These are phyloP conservation scores for Melipona beecheii DNA, from an alignment of 2,888 invertebrate genomes.

Conservation along the genomic window DNA sequence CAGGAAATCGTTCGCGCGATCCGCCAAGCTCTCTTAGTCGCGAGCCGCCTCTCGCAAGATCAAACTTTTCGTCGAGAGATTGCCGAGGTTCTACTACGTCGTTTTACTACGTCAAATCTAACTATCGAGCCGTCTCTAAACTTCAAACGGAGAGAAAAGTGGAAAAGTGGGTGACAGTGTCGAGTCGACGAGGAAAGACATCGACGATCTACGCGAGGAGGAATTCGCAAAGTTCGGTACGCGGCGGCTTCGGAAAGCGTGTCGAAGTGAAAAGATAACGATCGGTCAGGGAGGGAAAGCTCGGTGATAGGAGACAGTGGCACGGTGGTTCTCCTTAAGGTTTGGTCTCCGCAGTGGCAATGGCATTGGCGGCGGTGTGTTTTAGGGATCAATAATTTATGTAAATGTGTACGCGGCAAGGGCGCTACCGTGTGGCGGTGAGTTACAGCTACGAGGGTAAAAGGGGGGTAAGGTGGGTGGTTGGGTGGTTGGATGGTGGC, in stretches of 20 bases:
- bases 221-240: background rate
- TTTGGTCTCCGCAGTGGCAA: conserved; percentile 75
- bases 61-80: no score
- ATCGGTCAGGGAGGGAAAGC: conserved; percentile 18
- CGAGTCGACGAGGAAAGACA: no score
- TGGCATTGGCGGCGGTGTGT: conserved; percentile 82
- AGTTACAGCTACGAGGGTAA: conserved; percentile 80
- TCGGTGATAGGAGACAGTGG: conserved; percentile 62
- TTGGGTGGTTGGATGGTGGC: conserved; percentile 63
- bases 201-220: background rate
- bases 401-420: conserved; percentile 84
- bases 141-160: no score
- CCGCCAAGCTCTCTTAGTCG: background rate
- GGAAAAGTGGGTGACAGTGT: no score
- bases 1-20: background rate
- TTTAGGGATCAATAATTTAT: conserved; percentile 84
- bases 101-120: no score
- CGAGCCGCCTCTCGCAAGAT: no score
- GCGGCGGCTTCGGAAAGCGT: no score
- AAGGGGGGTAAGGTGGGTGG: conserved; percentile 65
- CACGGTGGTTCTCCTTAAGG: conserved; percentile 69
- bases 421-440: conserved; percentile 84
- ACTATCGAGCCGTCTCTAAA: no score
- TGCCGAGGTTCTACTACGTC: no score
- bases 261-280: conserved; percentile 18